Evolutionary conservation across 2,888 invertebrate species (phyloP), one percentile per base, ranked within the genome.

Genomic region (Drepana falcataria): DNA sequence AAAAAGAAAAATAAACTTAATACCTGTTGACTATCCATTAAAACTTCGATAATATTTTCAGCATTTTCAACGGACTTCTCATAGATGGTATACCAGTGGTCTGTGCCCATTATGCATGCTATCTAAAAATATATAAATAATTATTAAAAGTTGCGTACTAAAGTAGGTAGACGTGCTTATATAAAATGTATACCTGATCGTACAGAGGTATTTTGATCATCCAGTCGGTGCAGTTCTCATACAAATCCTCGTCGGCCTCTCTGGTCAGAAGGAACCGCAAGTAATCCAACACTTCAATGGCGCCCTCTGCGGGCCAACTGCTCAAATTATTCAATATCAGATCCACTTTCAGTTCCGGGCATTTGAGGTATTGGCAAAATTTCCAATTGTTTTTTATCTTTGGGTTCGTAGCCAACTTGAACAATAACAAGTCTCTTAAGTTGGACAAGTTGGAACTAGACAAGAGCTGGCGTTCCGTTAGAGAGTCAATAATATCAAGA

Each of bases 181-280:
- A 6, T 6, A 2, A 48, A 35, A 3, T 34, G 4, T 44, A 65
- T 84, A 93, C 93, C 89, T 92, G 88, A 56, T 94, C 92, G 71
- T 94, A 94, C 1, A 95, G 81, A 51, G 92, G 92, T 65, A 95
- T 93, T 68, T 93, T 92, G n/a, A 91, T 77, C 59, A 93, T 86
- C 88, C 93, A 94, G 51, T 88, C 83, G 34, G 91, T 85, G 64
- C 94, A 87, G 81, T 83, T 79, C 76, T 88, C 69, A 65, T 79
- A 69, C 60, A 83, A 55, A 69, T 90, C 75, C 75, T 88, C 75
- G 71, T 92, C 76, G 82, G 83, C 65, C 5, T 83, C 79, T 58
- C 82, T 77, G 37, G 83, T 82, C 41, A 85, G 61, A 7, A 87
- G 66, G 59, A 86, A 91, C 21, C 87, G 75, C 60, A 95, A 84